phyloP scores from a whole-genome alignment of 2,113 vertebrate species.

The Phodopus roborovskii region DNA sequence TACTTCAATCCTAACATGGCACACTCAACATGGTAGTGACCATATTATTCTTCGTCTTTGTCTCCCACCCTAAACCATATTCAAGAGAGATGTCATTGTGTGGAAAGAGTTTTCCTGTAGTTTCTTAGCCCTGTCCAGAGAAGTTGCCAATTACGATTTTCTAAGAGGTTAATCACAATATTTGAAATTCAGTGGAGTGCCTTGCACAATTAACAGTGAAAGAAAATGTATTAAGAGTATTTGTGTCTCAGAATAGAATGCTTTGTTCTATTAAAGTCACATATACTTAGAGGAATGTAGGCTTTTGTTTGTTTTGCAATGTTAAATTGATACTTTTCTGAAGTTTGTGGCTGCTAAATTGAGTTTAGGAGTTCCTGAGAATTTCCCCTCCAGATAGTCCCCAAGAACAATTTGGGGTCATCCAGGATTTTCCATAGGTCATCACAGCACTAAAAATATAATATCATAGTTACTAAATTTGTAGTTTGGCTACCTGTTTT shows the following conservation, averaged over 20 bases:
- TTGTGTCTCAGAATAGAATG: conserved; percentile 39
- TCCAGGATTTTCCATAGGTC: background rate
- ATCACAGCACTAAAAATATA: background rate
- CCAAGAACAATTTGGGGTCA: background rate
- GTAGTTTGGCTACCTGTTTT: background rate
- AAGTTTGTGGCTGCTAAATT: background rate
- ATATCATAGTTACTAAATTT: background rate
- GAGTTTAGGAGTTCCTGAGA: background rate
- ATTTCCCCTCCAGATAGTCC: background rate
- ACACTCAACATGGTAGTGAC: conserved; percentile 17
- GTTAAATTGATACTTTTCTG: background rate
- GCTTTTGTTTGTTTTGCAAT: background rate
- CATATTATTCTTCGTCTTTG: conserved; percentile 20
- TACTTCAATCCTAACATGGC: conserved; percentile 18
- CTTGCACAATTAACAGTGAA: background rate
- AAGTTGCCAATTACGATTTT: conserved; percentile 26
- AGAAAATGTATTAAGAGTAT: background rate
- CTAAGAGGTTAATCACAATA: conserved; percentile 21
- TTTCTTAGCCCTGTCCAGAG: conserved; percentile 3
- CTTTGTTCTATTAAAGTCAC: conserved; percentile 32
- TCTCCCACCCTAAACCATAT: background rate
- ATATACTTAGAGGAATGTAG: background rate
- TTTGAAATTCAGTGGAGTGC: conserved; percentile 13
- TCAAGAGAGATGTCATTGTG: background rate
- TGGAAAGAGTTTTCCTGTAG: background rate